Conservation (phyloP, 2,113 vertebrate species). For the Rallus limicola region DNA sequence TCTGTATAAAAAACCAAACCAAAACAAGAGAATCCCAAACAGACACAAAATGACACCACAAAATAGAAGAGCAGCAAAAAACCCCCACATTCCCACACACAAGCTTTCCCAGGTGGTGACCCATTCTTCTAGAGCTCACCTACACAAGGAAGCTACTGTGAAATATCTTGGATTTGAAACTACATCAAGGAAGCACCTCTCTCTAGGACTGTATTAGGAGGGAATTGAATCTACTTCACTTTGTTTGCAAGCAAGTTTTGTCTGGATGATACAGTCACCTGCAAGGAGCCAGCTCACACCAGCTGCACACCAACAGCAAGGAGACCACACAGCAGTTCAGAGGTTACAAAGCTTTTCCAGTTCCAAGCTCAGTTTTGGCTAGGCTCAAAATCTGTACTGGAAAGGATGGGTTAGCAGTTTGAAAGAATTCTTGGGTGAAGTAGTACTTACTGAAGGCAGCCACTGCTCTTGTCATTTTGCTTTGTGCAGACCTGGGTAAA, state of each 20-base stretch:
- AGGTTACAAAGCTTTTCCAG: background rate
- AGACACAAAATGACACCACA: no score
- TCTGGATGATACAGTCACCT: rapidly evolving
- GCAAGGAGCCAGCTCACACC: background rate
- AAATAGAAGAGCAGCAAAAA: no score
- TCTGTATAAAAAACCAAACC: no score
- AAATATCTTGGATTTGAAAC: background rate
- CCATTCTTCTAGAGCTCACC: background rate
- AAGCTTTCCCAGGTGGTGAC: background rate
- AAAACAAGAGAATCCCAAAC: background rate
- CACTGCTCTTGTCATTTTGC: constrained; percentile 79
- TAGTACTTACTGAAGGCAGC: constrained; percentile 90
- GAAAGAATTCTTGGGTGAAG: background rate
- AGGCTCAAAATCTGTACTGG: background rate
- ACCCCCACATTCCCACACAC: background rate
- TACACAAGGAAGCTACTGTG: background rate
- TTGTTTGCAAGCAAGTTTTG: background rate
- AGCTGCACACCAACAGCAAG: background rate
- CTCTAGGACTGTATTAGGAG: background rate
- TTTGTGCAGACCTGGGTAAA: constrained; percentile 74
- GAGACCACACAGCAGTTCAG: background rate
- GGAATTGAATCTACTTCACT: background rate
- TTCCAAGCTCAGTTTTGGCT: background rate
- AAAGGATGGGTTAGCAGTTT: background rate
- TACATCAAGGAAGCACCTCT: background rate